Percentiles rank a stretch among this genome's conserved stretches.
These are phyloP conservation scores for Lampris incognitus DNA, from an alignment of 2,113 vertebrate species.

Conservation along the genomic window DNA sequence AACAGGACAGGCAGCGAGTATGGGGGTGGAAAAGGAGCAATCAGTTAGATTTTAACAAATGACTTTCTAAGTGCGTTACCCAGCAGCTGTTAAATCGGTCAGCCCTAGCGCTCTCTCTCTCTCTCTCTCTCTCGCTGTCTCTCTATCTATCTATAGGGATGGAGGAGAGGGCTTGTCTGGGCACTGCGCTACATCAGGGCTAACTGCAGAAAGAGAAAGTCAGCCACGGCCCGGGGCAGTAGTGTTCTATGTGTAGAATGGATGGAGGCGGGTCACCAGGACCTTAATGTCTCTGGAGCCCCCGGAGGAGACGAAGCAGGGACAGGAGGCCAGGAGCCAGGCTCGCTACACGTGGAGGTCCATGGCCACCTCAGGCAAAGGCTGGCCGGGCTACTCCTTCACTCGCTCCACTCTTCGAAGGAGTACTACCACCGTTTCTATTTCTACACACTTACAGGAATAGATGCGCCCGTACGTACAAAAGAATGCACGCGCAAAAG, in stretches of 20 bases:
- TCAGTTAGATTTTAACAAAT: constrained; percentile 86
- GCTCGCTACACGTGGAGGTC: constrained; percentile 69
- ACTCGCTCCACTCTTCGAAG: constrained; percentile 42
- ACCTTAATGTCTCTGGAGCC: constrained; percentile 64
- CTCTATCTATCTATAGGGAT: constrained; percentile 59
- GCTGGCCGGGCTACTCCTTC: constrained; percentile 64
- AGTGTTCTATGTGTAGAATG: constrained; percentile 49
- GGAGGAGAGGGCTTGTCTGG: constrained; percentile 65
- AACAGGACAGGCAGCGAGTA: constrained; percentile 60
- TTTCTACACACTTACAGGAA: constrained; percentile 38
- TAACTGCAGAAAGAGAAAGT: constrained; percentile 81
- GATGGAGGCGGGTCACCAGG: constrained; percentile 71
- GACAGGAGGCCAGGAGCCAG: constrained; percentile 69
- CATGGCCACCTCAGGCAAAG: constrained; percentile 77
- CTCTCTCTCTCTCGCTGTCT: constrained; percentile 37
- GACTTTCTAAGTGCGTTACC: constrained; percentile 81
- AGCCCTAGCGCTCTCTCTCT: constrained; percentile 66
- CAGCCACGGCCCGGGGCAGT: constrained; percentile 75
- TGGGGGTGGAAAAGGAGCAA: constrained; percentile 79
- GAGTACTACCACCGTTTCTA: constrained; percentile 27
- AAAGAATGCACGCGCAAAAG: constrained; percentile 10
- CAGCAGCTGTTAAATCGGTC: constrained; percentile 83
- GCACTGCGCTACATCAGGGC: constrained; percentile 67
- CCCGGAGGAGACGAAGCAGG: constrained; percentile 66
- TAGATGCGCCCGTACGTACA: constrained; percentile 7